Conservation (phyloP, 2,888 invertebrate species). For the Dryococelus australis region DNA sequence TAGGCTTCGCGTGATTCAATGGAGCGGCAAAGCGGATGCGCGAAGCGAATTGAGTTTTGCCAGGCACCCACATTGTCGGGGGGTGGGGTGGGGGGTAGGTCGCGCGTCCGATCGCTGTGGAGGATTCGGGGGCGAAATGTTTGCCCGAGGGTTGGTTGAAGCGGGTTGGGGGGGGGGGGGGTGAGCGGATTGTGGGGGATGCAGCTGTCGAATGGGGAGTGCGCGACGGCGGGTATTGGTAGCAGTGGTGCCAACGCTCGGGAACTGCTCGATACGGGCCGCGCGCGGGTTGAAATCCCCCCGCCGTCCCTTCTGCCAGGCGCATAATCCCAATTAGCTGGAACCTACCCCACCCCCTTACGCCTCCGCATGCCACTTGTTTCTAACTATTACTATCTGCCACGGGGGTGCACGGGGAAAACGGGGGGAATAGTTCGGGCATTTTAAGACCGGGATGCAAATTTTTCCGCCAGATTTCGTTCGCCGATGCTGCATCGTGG, state of each 20-base stretch:
- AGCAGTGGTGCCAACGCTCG: not conserved
- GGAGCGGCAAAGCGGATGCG: constrained; percentile 16
- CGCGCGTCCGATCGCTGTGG: not conserved
- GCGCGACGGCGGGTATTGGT: too few species aligned
- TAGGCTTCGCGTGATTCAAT: constrained; percentile 1
- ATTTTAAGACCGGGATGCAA: too few species aligned
- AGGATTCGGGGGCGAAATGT: not conserved
- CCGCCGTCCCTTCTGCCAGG: not conserved
- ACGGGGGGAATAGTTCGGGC: too few species aligned
- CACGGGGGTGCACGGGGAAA: too few species aligned
- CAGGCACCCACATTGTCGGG: not conserved
- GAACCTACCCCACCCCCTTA: not conserved
- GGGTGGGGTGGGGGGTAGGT: not conserved
- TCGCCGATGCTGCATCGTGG: too few species aligned
- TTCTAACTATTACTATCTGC: too few species aligned
- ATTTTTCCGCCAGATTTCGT: too few species aligned
- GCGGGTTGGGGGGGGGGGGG: not conserved
- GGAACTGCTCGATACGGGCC: not conserved
- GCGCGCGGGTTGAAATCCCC: not conserved
- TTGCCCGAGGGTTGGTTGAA: not conserved
- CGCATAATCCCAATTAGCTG: not conserved
- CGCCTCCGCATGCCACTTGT: too few species aligned
- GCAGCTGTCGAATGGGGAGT: not conserved
- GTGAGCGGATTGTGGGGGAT: not conserved
- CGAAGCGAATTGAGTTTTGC: not conserved